A percentile compares a stretch with the other conserved stretches of the same genome.
phyloP scores from a whole-genome alignment of 2,797 vertebrate species.

The Podarcis lilfordi region DNA sequence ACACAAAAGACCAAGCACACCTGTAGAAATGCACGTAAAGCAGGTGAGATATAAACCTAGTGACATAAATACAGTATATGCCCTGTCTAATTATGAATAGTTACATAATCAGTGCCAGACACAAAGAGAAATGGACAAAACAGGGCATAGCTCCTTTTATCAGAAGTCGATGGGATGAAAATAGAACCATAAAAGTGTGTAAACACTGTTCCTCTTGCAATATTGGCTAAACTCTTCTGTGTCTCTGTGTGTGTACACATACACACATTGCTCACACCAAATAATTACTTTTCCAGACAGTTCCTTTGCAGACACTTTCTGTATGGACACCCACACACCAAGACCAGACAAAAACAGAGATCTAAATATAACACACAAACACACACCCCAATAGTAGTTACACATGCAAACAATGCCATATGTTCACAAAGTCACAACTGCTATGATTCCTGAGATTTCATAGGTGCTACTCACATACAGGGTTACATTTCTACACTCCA shows the following conservation, averaged over 20 bases:
- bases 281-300: background rate
- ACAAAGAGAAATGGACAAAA: background rate
- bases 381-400: background rate
- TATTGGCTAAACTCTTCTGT: background rate
- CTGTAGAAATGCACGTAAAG: background rate
- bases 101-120: background rate
- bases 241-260: background rate
- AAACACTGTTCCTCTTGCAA: background rate
- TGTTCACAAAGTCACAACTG: background rate
- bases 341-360: background rate
- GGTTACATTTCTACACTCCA: background rate
- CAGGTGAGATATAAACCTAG: background rate
- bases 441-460: background rate
- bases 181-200: background rate
- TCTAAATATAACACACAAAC: background rate
- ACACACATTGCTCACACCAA: background rate
- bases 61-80: background rate
- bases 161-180: background rate
- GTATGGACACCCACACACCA: background rate
- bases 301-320: background rate
- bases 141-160: background rate
- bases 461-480: background rate
- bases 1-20: background rate
- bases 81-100: background rate
- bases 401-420: background rate